These are phyloP conservation scores for Calvadosia cruxmelitensis DNA, from an alignment of 30 jellyfish, hydroid and myxozoan species.

Conservation along the genomic window DNA sequence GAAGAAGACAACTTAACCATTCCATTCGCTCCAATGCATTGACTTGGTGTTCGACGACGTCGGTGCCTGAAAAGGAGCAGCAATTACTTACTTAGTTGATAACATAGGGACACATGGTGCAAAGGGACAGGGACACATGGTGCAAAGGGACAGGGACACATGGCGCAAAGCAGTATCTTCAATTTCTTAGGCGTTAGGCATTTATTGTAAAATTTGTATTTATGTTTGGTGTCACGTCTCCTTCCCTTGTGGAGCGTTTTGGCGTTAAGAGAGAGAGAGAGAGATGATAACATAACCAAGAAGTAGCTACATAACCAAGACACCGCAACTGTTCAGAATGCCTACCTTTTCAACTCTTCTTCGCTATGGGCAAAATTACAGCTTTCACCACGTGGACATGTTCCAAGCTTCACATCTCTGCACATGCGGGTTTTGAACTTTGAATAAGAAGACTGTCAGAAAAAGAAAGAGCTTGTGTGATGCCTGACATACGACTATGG, in stretches of 20 bases:
- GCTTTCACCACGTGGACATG: constrained; percentile 93
- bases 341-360: constrained; percentile 89
- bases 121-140: no score
- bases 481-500: background rate
- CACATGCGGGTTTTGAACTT: constrained; percentile 95
- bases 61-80: background rate
- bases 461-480: background rate
- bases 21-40: background rate
- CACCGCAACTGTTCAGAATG: background rate
- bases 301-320: no score
- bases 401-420: constrained; percentile 62
- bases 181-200: no score
- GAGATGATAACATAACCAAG: background rate
- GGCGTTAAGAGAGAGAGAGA: background rate
- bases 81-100: no score
- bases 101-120: no score
- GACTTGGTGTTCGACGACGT: background rate
- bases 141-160: no score
- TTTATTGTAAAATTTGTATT: no score
- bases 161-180: no score
- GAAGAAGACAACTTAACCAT: background rate
- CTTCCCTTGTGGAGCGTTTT: no score
- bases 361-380: constrained; percentile 91
- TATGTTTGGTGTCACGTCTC: no score
- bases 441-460: constrained; percentile 52